Conservation (phyloP, 1,140 invertebrate species). For the Armadillidium nasatum region DNA sequence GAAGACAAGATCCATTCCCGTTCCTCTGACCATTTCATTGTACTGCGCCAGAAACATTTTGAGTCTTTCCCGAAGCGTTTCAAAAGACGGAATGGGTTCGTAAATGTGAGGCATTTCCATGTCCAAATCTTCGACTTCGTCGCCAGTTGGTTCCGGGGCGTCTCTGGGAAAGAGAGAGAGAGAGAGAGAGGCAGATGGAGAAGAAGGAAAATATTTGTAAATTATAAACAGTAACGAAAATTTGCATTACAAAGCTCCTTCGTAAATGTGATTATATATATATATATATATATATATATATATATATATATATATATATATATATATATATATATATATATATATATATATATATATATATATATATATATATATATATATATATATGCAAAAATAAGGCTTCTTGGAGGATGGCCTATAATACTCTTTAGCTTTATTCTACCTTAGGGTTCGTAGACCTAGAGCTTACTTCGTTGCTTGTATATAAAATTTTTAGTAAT, state of each 20-base stretch:
- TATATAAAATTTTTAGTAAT: too few species aligned
- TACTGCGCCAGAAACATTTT: constrained; percentile 91
- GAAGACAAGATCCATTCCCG: constrained; percentile 96
- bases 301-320: not conserved
- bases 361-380: not conserved
- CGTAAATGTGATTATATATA: too few species aligned
- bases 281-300: not conserved
- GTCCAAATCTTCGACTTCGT: constrained; percentile 92
- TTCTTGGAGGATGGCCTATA: too few species aligned
- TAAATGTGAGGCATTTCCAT: constrained; percentile 91
- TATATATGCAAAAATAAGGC: too few species aligned
- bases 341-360: not conserved
- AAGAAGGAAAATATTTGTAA: too few species aligned
- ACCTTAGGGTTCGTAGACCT: too few species aligned
- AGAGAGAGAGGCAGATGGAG: too few species aligned
- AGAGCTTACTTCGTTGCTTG: too few species aligned
- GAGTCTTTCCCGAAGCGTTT: constrained; percentile 74
- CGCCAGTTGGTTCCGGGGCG: constrained; percentile 92
- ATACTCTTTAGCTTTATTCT: too few species aligned
- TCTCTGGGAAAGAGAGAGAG: constrained; percentile 59
- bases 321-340: not conserved
- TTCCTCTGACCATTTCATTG: constrained; percentile 92
- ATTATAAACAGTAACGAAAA: too few species aligned
- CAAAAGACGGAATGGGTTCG: constrained; percentile 72
- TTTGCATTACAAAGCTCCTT: too few species aligned